Percentiles rank a stretch among this genome's conserved stretches.
These are phyloP conservation scores for Papilio helenus DNA, from an alignment of 1,140 invertebrate genomes.

Conservation along the genomic window DNA sequence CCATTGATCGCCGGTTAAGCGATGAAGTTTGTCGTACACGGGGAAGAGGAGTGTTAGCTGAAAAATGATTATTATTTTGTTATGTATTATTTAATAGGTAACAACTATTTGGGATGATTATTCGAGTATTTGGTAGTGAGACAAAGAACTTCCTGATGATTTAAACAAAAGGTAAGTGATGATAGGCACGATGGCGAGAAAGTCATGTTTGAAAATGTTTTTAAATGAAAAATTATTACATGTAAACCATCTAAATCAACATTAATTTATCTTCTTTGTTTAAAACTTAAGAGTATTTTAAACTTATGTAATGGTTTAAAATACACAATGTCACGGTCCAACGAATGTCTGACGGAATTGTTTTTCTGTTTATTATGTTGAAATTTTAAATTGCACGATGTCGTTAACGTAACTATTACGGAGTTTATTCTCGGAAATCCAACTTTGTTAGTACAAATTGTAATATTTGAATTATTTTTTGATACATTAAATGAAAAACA, in stretches of 20 bases:
- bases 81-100: background rate
- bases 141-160: no score
- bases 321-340: conserved; percentile 19
- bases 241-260: no score
- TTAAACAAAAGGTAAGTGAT: no score
- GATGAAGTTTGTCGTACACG: conserved; percentile 70
- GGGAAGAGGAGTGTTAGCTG: conserved; percentile 71
- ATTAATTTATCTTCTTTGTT: background rate
- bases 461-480: no score
- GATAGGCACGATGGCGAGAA: no score
- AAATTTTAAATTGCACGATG: conserved; percentile 24
- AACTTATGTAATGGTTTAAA: conserved; percentile 6
- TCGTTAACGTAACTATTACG: conserved; percentile 12
- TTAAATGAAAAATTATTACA: no score
- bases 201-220: no score
- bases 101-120: no score
- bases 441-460: background rate
- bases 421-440: background rate
- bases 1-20: conserved; percentile 67
- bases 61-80: conserved; percentile 43
- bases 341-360: background rate
- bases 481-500: no score
- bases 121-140: no score
- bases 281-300: background rate
- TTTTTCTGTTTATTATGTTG: conserved; percentile 15